These are phyloP conservation scores for Brachyptera risi DNA, from an alignment of 2,888 invertebrate genomes.

Conservation along the genomic window DNA sequence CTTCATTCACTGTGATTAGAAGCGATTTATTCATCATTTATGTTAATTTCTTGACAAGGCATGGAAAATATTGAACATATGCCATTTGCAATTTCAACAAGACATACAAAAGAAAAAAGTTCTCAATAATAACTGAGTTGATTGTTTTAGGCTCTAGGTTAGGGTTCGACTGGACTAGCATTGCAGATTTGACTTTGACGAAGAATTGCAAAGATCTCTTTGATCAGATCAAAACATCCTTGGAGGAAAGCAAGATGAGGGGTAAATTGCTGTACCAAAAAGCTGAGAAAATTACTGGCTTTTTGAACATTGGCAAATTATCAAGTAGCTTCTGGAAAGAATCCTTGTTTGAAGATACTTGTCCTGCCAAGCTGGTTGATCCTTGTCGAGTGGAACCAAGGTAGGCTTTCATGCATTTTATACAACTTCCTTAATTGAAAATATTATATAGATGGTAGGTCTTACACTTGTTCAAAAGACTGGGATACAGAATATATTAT, in stretches of 20 bases:
- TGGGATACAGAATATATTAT: too few relatives aligned
- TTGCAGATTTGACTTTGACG: conserved; percentile 54
- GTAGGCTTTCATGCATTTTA: too few relatives aligned
- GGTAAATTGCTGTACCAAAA: conserved; percentile 49
- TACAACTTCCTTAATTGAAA: too few relatives aligned
- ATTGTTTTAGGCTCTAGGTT: conserved; percentile 46
- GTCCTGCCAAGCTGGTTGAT: conserved; percentile 49
- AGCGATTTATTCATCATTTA: too few relatives aligned
- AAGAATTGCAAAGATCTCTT: conserved; percentile 43
- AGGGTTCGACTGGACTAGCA: conserved; percentile 55
- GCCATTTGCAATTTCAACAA: too few relatives aligned
- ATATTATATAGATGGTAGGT: too few relatives aligned
- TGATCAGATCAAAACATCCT: conserved; percentile 37
- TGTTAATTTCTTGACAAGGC: too few relatives aligned
- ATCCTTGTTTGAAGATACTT: conserved; percentile 49
- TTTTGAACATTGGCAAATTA: conserved; percentile 48
- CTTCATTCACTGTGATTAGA: too few relatives aligned
- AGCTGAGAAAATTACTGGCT: conserved; percentile 48
- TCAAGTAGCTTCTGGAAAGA: conserved; percentile 48
- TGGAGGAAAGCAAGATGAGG: conserved; percentile 47
- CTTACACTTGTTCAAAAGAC: too few relatives aligned
- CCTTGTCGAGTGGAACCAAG: conserved; percentile 49
- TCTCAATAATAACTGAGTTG: too few relatives aligned
- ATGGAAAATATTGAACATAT: not conserved
- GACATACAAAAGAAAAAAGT: too few relatives aligned